These are phyloP conservation scores for Cotesia chilonis DNA, from an alignment of 1,140 invertebrate genomes.

Conservation along the genomic window DNA sequence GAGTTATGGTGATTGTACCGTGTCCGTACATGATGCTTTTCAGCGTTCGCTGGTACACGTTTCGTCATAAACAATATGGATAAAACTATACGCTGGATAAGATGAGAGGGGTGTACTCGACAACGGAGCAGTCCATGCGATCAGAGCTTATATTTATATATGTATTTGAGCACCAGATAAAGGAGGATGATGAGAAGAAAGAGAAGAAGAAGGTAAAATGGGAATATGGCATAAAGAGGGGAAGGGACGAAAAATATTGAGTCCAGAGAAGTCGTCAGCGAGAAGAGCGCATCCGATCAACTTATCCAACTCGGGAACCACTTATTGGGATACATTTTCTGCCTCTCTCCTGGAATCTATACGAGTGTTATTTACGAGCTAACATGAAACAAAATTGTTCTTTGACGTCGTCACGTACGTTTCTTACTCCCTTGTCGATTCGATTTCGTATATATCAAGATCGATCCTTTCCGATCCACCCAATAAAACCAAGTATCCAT, in stretches of 20 bases:
- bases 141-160: too few species aligned
- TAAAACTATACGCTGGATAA: neutral
- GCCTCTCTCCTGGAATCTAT: slow-evolving; percentile 38
- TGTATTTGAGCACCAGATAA: neutral
- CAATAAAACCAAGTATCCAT: too few species aligned
- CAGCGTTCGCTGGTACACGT: slow-evolving; percentile 20
- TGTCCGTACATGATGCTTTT: slow-evolving; percentile 28
- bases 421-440: slow-evolving; percentile 1
- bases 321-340: slow-evolving; percentile 33
- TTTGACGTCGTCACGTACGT: slow-evolving; percentile 50
- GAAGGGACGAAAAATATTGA: slow-evolving; percentile 22
- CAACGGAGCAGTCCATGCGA: too few species aligned
- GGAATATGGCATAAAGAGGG: slow-evolving; percentile 4
- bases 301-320: slow-evolving; percentile 7
- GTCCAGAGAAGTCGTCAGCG: too few species aligned
- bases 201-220: slow-evolving; percentile 15
- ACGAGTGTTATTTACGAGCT: slow-evolving; percentile 40
- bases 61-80: slow-evolving; percentile 19
- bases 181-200: neutral
- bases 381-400: slow-evolving; percentile 42
- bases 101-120: too few species aligned
- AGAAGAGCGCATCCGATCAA: neutral
- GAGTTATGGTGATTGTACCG: slow-evolving; percentile 50
- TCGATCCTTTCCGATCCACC: too few species aligned
- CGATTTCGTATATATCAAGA: too few species aligned